These are phyloP conservation scores for Myotis davidii DNA, from an alignment of 2,113 vertebrate genomes.

Conservation along the genomic window DNA sequence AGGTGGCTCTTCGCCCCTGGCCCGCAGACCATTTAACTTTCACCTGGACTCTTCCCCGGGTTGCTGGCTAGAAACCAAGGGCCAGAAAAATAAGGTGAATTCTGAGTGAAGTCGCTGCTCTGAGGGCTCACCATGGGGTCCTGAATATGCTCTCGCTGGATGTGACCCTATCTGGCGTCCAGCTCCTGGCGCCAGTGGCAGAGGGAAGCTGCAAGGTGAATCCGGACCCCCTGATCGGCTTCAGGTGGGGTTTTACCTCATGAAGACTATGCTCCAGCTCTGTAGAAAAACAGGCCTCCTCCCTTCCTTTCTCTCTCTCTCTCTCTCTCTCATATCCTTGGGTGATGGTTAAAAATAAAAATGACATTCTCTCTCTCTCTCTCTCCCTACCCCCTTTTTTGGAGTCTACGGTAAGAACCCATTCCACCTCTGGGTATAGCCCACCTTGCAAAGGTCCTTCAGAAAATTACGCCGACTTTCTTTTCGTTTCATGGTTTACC, in stretches of 20 bases:
- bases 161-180: rapidly evolving
- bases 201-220: neutral
- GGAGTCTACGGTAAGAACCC: neutral
- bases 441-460: neutral
- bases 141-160: neutral
- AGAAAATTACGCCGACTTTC: neutral
- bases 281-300: neutral
- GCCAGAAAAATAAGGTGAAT: neutral
- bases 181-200: rapidly evolving
- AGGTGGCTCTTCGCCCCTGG: neutral
- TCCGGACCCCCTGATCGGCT: neutral
- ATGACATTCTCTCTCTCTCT: neutral
- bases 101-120: neutral
- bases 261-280: neutral
- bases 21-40: neutral
- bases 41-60: neutral
- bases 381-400: neutral
- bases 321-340: neutral
- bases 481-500: neutral
- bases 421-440: neutral
- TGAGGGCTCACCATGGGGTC: neutral
- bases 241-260: neutral
- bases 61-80: neutral
- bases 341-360: too few relatives aligned
- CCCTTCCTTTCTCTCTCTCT: neutral